These are phyloP conservation scores for Diorhabda sublineata DNA, from an alignment of 1,140 invertebrate genomes.

Conservation along the genomic window DNA sequence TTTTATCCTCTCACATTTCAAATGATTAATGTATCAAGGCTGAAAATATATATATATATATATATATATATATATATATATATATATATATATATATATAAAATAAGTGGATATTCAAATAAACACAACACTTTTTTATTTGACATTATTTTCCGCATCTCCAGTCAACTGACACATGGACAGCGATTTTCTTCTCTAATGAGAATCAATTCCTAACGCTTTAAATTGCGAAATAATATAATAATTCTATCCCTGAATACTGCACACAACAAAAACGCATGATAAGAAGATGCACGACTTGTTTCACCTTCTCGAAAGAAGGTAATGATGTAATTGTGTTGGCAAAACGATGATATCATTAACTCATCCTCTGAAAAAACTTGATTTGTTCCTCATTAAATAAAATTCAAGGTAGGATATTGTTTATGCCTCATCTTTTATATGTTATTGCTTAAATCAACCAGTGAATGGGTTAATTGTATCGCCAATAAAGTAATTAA, in stretches of 20 bases:
- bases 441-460: neutral
- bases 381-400: neutral
- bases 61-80: too few relatives aligned
- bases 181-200: too few relatives aligned
- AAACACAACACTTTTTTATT: too few relatives aligned
- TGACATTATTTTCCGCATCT: too few relatives aligned
- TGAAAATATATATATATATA: too few relatives aligned
- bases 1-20: too few relatives aligned
- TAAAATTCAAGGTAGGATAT: neutral
- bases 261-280: neutral
- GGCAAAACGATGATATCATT: constrained; percentile 2
- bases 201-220: too few relatives aligned
- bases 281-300: neutral
- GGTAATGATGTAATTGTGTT: constrained; percentile 2
- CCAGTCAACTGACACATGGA: too few relatives aligned
- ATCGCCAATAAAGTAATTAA: neutral
- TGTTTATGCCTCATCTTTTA: neutral
- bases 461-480: neutral
- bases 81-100: too few relatives aligned
- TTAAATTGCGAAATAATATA: too few relatives aligned
- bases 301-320: neutral
- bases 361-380: constrained; percentile 1
- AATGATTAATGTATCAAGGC: too few relatives aligned
- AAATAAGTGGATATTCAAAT: too few relatives aligned
- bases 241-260: neutral